These are phyloP conservation scores for Hyposoter didymator DNA, from an alignment of 2,888 invertebrate genomes.

Conservation along the genomic window DNA sequence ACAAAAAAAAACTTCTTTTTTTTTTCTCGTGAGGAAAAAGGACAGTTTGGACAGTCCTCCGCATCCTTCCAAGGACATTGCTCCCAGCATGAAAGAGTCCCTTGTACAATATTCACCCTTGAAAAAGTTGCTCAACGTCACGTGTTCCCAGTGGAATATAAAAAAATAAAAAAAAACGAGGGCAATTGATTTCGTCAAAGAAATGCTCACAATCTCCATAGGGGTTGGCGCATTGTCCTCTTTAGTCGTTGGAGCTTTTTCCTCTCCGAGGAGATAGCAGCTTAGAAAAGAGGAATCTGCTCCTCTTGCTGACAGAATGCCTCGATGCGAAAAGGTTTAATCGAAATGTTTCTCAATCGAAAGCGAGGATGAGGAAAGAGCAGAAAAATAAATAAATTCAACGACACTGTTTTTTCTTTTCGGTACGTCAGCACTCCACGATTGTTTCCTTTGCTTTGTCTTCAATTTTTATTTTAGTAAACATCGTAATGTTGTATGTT, in stretches of 20 bases:
- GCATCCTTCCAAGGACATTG: neutral
- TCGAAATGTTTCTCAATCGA: neutral
- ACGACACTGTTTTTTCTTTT: neutral
- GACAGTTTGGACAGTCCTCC: conserved; percentile 3
- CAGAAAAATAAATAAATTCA: neutral
- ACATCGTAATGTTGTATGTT: conserved; percentile 78
- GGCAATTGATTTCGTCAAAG: conserved; percentile 22
- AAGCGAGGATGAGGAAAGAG: neutral
- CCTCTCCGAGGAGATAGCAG: neutral
- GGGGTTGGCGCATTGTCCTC: neutral
- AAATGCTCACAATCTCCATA: conserved; percentile 12
- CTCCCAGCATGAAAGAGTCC: neutral
- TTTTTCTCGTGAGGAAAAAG: conserved; percentile 9
- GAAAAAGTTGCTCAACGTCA: conserved; percentile 4
- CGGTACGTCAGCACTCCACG: conserved; percentile 30
- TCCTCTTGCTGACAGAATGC: neutral
- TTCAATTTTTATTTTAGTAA: conserved; percentile 78
- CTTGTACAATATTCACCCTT: conserved; percentile 13
- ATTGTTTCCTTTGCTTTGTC: conserved; percentile 50
- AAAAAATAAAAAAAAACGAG: neutral
- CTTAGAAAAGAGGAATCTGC: neutral
- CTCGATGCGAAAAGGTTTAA: neutral
- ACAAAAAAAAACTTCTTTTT: conserved; percentile 9
- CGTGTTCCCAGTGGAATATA: neutral
- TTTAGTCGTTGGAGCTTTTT: neutral